Percentiles rank a stretch among this genome's conserved stretches.
These are phyloP conservation scores for Sander vitreus DNA, from an alignment of 2,113 vertebrate genomes.

Conservation along the genomic window DNA sequence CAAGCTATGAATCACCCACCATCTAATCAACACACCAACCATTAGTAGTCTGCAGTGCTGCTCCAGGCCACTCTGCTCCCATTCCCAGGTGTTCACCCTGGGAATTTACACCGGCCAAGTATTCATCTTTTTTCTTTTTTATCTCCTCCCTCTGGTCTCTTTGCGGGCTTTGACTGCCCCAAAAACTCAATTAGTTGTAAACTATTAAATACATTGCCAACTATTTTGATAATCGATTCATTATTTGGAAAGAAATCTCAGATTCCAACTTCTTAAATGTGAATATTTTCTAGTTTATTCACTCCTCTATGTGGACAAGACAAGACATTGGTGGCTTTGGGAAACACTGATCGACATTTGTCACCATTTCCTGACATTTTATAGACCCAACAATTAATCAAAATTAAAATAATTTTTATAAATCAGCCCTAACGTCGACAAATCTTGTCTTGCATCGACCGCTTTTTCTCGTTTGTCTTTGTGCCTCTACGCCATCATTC, in stretches of 20 bases:
- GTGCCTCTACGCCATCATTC: not conserved
- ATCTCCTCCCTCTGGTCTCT: not conserved
- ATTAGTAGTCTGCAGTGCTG: slow-evolving; percentile 51
- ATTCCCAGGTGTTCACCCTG: slow-evolving; percentile 25
- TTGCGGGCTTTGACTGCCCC: slow-evolving; percentile 2
- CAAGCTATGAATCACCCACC: slow-evolving; percentile 34
- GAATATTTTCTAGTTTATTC: too few species aligned
- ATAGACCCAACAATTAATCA: too few species aligned
- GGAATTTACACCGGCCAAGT: slow-evolving; percentile 29
- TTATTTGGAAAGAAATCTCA: too few species aligned
- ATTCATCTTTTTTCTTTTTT: not conserved
- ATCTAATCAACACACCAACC: slow-evolving; percentile 62
- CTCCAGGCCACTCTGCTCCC: slow-evolving; percentile 39
- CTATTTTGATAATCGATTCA: too few species aligned
- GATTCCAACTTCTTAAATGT: too few species aligned
- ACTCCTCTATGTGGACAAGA: too few species aligned
- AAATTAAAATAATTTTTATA: too few species aligned
- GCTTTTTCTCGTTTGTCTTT: not conserved
- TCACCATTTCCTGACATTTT: too few species aligned
- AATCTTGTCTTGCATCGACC: not conserved
- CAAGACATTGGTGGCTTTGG: too few species aligned
- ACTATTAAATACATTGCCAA: too few species aligned
- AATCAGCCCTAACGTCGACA: not conserved
- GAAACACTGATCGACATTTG: too few species aligned
- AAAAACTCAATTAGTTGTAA: too few species aligned